Evolutionary conservation across 1,140 invertebrate genomes (phyloP).

Genomic region (Macrobrachium rosenbergii): DNA sequence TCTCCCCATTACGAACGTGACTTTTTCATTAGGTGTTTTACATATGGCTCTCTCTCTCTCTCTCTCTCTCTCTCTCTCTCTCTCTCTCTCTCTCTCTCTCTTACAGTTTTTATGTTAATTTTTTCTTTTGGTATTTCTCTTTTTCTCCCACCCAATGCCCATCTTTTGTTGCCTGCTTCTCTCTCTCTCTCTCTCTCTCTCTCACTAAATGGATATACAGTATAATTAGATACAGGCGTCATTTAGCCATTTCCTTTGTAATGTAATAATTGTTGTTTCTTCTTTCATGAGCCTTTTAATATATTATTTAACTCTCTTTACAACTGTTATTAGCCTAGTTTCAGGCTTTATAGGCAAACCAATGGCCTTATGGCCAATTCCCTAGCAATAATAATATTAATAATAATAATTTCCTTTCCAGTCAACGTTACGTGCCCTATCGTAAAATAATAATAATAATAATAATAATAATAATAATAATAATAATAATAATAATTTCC

Average conservation of each 20-base stretch:
- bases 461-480: no score
- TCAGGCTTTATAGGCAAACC: no score
- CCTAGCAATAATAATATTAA: no score
- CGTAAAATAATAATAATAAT: no score
- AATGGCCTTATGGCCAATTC: no score
- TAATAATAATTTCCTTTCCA: no score
- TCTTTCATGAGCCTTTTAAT: no score
- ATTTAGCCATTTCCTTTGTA: not conserved
- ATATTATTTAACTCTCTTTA: no score
- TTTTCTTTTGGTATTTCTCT: not conserved
- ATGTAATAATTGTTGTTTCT: not conserved
- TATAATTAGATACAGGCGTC: not conserved
- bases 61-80: conserved; percentile 4
- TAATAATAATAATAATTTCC: no score
- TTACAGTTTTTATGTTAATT: not conserved
- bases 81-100: not conserved
- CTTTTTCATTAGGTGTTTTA: not conserved
- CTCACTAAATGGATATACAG: not conserved
- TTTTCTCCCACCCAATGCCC: not conserved
- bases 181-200: not conserved
- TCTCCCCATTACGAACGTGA: no score
- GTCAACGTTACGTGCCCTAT: no score
- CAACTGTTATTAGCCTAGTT: no score
- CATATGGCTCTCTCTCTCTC: not conserved
- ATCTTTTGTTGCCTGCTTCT: not conserved